Conservation (phyloP, 1,140 invertebrate species). For the Drosophila aff. region DNA sequence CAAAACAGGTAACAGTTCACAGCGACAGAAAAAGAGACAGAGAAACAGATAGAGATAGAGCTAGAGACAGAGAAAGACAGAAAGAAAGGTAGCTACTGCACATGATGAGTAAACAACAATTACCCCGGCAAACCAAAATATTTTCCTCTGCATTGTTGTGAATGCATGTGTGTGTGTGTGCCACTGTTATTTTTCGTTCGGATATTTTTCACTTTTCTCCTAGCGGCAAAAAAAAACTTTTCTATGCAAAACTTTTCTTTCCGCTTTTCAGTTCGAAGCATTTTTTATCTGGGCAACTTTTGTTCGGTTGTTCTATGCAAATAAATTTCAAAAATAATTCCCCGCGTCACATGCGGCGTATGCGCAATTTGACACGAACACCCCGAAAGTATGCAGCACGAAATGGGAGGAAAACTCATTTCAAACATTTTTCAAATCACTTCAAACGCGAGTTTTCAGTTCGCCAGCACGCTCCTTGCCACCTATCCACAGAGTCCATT, state of each 20-base stretch:
- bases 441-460: constrained; percentile 17
- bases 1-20: constrained; percentile 21
- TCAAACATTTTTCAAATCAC: constrained; percentile 46
- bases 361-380: constrained; percentile 58
- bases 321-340: constrained; percentile 34
- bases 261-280: constrained; percentile 4
- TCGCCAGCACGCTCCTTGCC: background rate
- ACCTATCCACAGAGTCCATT: constrained; percentile 21
- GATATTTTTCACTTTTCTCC: constrained; percentile 28
- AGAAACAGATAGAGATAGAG: background rate
- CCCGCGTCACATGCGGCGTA: constrained; percentile 58
- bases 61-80: background rate
- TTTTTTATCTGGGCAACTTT: constrained; percentile 30
- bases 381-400: constrained; percentile 61
- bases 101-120: constrained; percentile 66
- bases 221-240: constrained; percentile 18
- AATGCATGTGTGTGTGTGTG: background rate
- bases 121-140: constrained; percentile 46
- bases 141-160: constrained; percentile 30
- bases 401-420: constrained; percentile 24
- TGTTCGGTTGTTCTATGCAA: constrained; percentile 15
- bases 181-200: background rate
- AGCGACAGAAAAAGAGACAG: background rate
- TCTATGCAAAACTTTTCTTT: constrained; percentile 29
- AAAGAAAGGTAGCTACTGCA: constrained; percentile 8